Conservation (phyloP, 2,888 invertebrate genomes). For the Nineta flava region DNA sequence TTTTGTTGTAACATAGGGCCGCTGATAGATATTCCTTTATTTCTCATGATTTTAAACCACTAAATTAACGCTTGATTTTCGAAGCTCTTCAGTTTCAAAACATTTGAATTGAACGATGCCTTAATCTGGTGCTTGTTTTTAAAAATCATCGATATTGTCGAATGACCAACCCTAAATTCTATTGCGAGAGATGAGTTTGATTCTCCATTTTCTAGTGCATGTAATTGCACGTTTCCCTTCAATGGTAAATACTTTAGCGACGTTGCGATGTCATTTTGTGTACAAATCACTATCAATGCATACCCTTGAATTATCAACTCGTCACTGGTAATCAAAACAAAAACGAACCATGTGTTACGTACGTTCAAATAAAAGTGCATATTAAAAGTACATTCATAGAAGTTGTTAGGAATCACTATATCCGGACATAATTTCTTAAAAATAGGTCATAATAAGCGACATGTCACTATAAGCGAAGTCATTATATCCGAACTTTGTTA, state of each 20-base stretch:
- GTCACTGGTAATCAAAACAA: constrained; percentile 7
- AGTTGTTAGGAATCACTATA: constrained; percentile 5
- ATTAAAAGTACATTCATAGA: too few species aligned
- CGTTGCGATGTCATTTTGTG: constrained; percentile 7
- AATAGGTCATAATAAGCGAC: constrained; percentile 7
- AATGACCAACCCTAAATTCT: constrained; percentile 10
- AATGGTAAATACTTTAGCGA: constrained; percentile 9
- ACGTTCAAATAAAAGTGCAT: constrained; percentile 5
- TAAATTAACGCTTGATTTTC: constrained; percentile 11
- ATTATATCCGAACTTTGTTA: constrained; percentile 8
- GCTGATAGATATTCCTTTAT: constrained; percentile 11
- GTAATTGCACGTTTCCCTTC: constrained; percentile 10
- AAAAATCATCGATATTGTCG: constrained; percentile 11
- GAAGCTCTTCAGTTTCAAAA: constrained; percentile 11
- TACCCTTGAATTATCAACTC: constrained; percentile 4
- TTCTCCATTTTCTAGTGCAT: constrained; percentile 10
- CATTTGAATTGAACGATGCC: constrained; percentile 10
- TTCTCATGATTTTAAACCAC: constrained; percentile 11
- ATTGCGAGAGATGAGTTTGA: constrained; percentile 10
- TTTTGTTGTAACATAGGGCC: constrained; percentile 14
- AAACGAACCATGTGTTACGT: constrained; percentile 4
- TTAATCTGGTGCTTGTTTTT: constrained; percentile 10
- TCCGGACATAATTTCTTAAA: constrained; percentile 6
- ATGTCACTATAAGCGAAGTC: constrained; percentile 8
- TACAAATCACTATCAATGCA: constrained; percentile 1